Evolutionary conservation across 2,888 invertebrate species (phyloP).

Genomic region (Priocnemis perturbator): DNA sequence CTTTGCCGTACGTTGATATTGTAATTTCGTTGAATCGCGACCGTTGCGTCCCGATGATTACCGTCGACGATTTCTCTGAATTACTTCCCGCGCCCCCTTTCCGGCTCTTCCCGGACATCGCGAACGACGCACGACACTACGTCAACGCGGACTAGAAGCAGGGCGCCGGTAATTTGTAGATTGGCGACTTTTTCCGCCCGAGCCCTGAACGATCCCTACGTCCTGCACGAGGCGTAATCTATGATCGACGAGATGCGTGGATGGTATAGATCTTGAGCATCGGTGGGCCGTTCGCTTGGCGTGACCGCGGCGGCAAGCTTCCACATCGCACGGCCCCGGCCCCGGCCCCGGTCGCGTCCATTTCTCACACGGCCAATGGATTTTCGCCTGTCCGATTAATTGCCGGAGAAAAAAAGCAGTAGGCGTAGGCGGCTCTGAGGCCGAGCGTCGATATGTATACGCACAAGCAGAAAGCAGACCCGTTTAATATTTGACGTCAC

Average conservation of each 20-base stretch:
- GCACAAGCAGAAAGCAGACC: conserved; percentile 51
- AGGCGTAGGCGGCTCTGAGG: conserved; percentile 35
- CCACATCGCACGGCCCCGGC: no score
- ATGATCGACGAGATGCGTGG: conserved; percentile 30
- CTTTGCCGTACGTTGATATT: no score
- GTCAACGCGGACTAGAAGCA: not conserved
- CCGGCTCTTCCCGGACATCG: no score
- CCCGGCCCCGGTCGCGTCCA: conserved; percentile 43
- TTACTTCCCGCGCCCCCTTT: not conserved
- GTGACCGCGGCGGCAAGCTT: conserved; percentile 46
- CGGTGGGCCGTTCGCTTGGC: conserved; percentile 44
- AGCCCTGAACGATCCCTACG: conserved; percentile 21
- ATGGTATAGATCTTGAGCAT: conserved; percentile 37
- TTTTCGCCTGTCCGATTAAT: conserved; percentile 61
- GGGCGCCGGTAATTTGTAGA: conserved; percentile 20
- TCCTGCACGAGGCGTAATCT: conserved; percentile 29
- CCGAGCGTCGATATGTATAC: conserved; percentile 52
- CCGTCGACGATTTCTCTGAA: not conserved
- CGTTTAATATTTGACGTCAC: conserved; percentile 64
- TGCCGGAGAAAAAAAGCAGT: conserved; percentile 58
- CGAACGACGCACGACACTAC: no score
- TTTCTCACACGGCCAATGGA: conserved; percentile 59
- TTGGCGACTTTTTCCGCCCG: conserved; percentile 16
- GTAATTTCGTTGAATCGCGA: no score
- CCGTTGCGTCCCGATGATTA: no score